phyloP scores from a whole-genome alignment of 2,888 invertebrate species.

The Limnephilus rhombicus region DNA sequence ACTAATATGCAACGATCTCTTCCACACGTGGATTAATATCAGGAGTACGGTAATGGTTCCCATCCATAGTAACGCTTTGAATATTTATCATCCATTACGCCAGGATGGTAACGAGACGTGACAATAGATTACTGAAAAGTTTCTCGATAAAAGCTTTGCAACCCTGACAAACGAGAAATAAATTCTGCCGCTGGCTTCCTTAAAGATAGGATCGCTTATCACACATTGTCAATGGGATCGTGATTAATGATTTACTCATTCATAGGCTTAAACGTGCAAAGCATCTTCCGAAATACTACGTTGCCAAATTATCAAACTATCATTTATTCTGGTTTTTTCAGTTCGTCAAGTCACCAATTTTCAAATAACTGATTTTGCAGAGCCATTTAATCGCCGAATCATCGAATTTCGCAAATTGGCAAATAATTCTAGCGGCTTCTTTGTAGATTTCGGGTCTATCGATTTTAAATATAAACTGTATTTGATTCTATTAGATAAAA shows the following conservation, averaged over 20 bases:
- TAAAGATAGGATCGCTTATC: neutral
- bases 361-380: neutral
- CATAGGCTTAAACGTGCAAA: neutral
- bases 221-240: neutral
- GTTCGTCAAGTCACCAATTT: neutral
- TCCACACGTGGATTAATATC: constrained; percentile 58
- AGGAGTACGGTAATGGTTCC: constrained; percentile 58
- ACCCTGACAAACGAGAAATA: neutral
- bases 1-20: constrained; percentile 56
- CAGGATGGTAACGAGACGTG: constrained; percentile 37
- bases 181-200: constrained; percentile 5
- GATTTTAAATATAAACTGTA: no score
- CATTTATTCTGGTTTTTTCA: neutral
- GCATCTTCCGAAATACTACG: neutral
- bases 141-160: constrained; percentile 20
- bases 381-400: neutral
- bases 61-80: constrained; percentile 47
- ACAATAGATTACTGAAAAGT: constrained; percentile 39
- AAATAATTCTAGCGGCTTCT: neutral
- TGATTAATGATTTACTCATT: neutral
- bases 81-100: constrained; percentile 54
- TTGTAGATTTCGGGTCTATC: neutral
- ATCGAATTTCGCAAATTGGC: neutral
- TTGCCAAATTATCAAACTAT: neutral
- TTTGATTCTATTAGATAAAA: neutral